Percentiles rank a stretch among this genome's conserved stretches.
Evolutionary conservation across 1,140 invertebrate species (phyloP).

Genomic region (Drosophila cardini): DNA sequence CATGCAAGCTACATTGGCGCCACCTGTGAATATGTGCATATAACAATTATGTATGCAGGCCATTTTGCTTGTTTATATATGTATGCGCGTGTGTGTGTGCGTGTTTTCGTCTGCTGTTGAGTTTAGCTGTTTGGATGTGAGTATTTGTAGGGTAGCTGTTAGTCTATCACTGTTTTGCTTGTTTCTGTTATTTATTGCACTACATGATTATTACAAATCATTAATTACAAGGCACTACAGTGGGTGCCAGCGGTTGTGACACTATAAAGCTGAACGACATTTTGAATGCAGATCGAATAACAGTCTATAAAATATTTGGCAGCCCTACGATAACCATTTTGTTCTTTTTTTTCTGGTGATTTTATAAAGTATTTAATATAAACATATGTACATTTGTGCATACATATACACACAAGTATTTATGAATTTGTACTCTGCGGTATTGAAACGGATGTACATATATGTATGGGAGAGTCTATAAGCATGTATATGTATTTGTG

Average conservation of each 20-base stretch:
- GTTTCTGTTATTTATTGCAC: background rate
- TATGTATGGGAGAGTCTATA: conserved; percentile 18
- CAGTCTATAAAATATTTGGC: background rate
- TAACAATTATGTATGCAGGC: background rate
- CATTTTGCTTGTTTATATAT: conserved; percentile 1
- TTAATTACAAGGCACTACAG: background rate
- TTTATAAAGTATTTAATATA: conserved; percentile 21
- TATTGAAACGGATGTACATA: conserved; percentile 19
- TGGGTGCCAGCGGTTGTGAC: background rate
- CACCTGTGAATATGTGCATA: conserved; percentile 15
- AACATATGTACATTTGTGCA: conserved; percentile 7
- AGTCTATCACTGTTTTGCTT: background rate
- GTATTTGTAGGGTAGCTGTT: background rate
- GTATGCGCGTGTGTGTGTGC: background rate
- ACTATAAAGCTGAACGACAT: background rate
- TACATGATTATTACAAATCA: background rate
- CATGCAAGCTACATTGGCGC: background rate
- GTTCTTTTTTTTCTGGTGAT: background rate
- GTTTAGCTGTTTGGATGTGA: background rate
- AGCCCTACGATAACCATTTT: conserved; percentile 6
- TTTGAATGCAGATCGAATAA: conserved; percentile 4
- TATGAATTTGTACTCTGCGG: conserved; percentile 19
- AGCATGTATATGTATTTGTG: background rate
- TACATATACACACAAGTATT: conserved; percentile 3
- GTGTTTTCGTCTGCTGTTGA: background rate